Percentiles rank a stretch among this genome's conserved stretches.
These are phyloP conservation scores for Ctena decussata DNA, from an alignment of 2,888 invertebrate species.

Conservation along the genomic window DNA sequence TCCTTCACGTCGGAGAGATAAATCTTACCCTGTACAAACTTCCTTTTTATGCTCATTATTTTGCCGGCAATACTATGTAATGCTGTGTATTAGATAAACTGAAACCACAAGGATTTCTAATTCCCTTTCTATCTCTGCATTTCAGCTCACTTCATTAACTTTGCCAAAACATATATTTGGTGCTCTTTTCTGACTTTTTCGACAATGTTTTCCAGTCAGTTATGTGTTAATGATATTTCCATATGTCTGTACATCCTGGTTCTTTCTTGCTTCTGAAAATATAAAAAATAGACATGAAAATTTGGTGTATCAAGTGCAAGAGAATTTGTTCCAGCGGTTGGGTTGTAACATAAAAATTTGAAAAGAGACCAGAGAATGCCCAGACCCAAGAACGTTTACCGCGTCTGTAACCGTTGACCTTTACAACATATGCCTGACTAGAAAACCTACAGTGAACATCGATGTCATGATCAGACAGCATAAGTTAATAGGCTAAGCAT, in stretches of 20 bases:
- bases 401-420: too few species aligned
- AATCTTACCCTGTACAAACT: background rate
- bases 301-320: too few species aligned
- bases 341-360: too few species aligned
- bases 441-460: too few species aligned
- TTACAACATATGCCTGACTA: too few species aligned
- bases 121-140: background rate
- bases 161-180: constrained; percentile 43
- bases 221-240: constrained; percentile 3
- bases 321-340: too few species aligned
- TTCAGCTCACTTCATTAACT: constrained; percentile 60
- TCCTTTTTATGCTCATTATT: background rate
- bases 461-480: too few species aligned
- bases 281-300: background rate
- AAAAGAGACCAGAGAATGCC: too few species aligned
- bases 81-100: background rate
- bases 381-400: too few species aligned
- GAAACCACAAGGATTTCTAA: background rate
- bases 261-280: background rate
- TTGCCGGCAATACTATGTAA: background rate
- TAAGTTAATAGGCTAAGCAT: too few species aligned
- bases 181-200: background rate
- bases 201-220: background rate
- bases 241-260: background rate
- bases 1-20: too few species aligned